phyloP scores from a whole-genome alignment of 2,888 invertebrate species.

The Euplagia quadripunctaria region DNA sequence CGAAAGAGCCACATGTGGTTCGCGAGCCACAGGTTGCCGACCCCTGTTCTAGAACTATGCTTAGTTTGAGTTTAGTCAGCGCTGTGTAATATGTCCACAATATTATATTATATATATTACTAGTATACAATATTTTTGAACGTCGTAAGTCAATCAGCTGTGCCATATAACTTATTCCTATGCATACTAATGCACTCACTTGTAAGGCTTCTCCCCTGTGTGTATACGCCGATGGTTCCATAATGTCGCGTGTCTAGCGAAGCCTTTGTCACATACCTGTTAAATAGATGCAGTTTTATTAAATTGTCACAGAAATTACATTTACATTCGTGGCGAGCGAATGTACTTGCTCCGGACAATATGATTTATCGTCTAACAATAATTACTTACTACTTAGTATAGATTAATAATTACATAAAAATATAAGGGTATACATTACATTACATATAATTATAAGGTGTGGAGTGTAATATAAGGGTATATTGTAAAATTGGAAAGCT shows the following conservation, averaged over 20 bases:
- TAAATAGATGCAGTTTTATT: conserved; percentile 12
- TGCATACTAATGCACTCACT: conserved; percentile 80
- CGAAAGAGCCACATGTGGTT: no score
- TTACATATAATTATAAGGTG: no score
- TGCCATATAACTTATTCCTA: background rate
- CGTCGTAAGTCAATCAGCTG: background rate
- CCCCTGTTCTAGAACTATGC: no score
- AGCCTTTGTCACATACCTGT: conserved; percentile 94
- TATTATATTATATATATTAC: background rate
- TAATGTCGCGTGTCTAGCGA: conserved; percentile 94
- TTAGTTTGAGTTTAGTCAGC: background rate
- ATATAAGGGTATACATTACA: no score
- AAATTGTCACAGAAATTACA: background rate
- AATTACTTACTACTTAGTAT: no score
- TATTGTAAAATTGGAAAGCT: background rate
- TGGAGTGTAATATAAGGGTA: no score
- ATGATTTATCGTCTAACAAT: background rate
- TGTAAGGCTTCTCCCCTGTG: conserved; percentile 95
- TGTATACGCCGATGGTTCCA: conserved; percentile 97
- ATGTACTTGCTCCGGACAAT: background rate
- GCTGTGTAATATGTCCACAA: background rate
- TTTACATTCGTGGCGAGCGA: background rate
- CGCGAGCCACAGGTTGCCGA: no score
- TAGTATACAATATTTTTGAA: background rate
- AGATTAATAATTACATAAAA: no score